A percentile compares a stretch with the other conserved stretches of the same genome.
These are phyloP conservation scores for Gymnoscopelus microlampas DNA, from an alignment of 2,797 vertebrate genomes.

Conservation along the genomic window DNA sequence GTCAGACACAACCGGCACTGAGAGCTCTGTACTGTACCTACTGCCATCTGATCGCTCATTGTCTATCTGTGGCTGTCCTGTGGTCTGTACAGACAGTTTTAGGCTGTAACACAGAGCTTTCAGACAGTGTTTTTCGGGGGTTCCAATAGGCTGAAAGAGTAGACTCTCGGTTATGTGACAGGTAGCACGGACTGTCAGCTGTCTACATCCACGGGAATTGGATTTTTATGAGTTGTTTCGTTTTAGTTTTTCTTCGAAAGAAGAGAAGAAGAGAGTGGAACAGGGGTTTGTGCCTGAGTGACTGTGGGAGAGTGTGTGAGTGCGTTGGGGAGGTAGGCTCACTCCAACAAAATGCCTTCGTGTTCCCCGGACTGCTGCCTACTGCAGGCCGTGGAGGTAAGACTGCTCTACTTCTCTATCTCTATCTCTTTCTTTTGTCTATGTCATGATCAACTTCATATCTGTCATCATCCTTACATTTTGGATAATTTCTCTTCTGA, in stretches of 20 bases:
- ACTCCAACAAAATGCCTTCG: constrained; percentile 87
- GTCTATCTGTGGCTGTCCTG: constrained; percentile 63
- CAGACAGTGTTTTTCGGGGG: constrained; percentile 31
- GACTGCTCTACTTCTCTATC: constrained; percentile 66
- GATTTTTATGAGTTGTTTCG: constrained; percentile 41
- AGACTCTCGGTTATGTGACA: constrained; percentile 57
- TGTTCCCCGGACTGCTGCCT: constrained; percentile 89
- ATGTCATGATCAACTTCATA: constrained; percentile 3
- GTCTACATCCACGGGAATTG: constrained; percentile 22
- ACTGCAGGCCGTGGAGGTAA: constrained; percentile 88
- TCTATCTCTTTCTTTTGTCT: constrained; percentile 25
- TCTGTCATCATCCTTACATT: constrained; percentile 33
- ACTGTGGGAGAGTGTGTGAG: constrained; percentile 56
- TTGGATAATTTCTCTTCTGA: constrained; percentile 38
- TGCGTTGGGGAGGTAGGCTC: constrained; percentile 68
- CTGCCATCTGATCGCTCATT: constrained; percentile 75
- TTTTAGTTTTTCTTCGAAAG: neutral
- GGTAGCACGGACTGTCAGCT: constrained; percentile 64
- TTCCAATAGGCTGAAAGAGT: constrained; percentile 48
- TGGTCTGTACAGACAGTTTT: constrained; percentile 45
- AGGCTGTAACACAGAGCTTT: constrained; percentile 31
- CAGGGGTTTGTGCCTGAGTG: constrained; percentile 49
- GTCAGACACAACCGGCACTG: constrained; percentile 80
- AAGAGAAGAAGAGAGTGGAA: constrained; percentile 38
- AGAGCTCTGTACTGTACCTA: constrained; percentile 77